Evolutionary conservation across 2,113 vertebrate genomes (phyloP).

Genomic region (Machaerirhynchus nigripectus): DNA sequence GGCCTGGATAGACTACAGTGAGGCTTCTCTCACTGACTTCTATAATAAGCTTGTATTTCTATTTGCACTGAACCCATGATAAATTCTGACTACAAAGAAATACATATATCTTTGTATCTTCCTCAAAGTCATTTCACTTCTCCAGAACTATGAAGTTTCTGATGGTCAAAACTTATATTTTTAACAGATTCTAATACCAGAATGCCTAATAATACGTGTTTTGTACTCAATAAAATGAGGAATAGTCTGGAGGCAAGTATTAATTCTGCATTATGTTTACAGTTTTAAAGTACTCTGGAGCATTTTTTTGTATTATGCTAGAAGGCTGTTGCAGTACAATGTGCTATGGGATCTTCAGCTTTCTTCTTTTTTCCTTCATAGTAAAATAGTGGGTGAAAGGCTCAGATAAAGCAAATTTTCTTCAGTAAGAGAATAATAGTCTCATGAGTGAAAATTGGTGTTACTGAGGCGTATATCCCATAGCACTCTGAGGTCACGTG

Average conservation of each 20-base stretch:
- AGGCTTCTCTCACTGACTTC: neutral
- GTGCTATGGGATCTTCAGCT: neutral
- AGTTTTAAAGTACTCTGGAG: neutral
- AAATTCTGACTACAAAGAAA: neutral
- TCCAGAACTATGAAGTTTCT: neutral
- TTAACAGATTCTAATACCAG: neutral
- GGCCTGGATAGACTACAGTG: neutral
- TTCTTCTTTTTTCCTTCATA: neutral
- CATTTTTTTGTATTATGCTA: neutral
- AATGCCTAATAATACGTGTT: neutral
- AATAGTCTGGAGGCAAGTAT: neutral
- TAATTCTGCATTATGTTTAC: neutral
- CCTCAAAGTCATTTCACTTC: neutral
- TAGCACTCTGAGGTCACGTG: neutral
- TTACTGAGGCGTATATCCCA: neutral
- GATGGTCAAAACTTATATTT: neutral
- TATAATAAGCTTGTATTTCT: neutral
- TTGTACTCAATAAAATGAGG: neutral
- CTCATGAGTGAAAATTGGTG: neutral
- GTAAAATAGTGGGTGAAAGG: neutral
- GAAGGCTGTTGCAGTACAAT: neutral
- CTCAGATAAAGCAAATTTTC: neutral
- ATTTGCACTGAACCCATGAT: neutral
- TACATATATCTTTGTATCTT: neutral
- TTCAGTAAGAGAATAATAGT: neutral